Conservation (phyloP, 1,140 invertebrate genomes). For the Elysia chlorotica region DNA sequence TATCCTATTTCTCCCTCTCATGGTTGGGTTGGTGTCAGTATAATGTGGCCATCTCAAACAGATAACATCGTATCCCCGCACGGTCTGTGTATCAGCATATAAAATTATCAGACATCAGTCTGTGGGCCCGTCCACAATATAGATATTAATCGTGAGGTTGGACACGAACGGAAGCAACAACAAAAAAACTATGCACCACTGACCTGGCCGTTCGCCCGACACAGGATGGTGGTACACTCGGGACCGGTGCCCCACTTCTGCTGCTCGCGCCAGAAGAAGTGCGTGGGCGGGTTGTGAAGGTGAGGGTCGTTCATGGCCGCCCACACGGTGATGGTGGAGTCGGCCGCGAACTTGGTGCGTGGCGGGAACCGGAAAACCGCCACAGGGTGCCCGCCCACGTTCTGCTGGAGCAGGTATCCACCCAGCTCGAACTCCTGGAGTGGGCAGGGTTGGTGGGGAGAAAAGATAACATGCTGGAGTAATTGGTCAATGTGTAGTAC, state of each 20-base stretch:
- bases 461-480: too few relatives aligned
- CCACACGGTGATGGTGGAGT: constrained; percentile 58
- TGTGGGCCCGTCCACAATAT: too few relatives aligned
- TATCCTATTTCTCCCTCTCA: too few relatives aligned
- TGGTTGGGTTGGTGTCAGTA: too few relatives aligned
- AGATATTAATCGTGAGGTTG: too few relatives aligned
- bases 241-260: constrained; percentile 60
- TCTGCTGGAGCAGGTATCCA: constrained; percentile 59
- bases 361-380: constrained; percentile 59
- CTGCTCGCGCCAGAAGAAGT: constrained; percentile 61
- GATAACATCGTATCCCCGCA: too few relatives aligned
- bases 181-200: too few relatives aligned
- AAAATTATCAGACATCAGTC: too few relatives aligned
- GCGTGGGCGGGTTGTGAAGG: constrained; percentile 54
- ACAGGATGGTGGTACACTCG: constrained; percentile 60
- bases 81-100: too few relatives aligned
- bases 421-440: constrained; percentile 57
- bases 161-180: too few relatives aligned
- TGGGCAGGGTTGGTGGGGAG: neutral
- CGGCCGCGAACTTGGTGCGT: constrained; percentile 46
- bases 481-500: too few relatives aligned
- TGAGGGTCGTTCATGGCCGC: constrained; percentile 52
- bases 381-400: constrained; percentile 59
- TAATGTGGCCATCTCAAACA: too few relatives aligned
- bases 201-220: constrained; percentile 61